Evolutionary conservation across 2,888 invertebrate genomes (phyloP), one percentile per base, ranked within the genome.

Genomic region (Polia nebulosa): DNA sequence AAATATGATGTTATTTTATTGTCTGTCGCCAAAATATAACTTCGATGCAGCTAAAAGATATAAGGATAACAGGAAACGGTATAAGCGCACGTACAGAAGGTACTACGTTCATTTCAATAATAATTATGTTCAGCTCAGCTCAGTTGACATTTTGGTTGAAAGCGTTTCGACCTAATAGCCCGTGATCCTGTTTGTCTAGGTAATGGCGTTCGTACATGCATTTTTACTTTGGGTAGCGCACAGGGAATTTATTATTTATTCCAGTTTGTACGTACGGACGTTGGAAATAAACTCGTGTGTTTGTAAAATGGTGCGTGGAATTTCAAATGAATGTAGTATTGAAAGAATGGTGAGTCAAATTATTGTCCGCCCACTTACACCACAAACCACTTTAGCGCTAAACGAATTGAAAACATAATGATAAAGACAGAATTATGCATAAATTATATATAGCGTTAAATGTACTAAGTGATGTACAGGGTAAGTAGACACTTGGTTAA

Each of bases 121-220:
- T 52, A 53, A 27, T 62, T 6, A 69, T 53, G 49, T 51, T 56
- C 49, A 62, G 55, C 55, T 67, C 58, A 27, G 59, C 60, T 78
- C 70, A 55, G 64, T 59, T 82, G 66, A 73, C 67, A 71, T 80
- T 79, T 72, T 63, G 57, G 72, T 63, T 80, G 55, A 80, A 78
- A 85, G 76, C 71, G 64, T 75, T 76, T 69, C 60, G 58, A 71
- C 49, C 64, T 78, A 74, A 83, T 81, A 80, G 72, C 67, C 73
- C 62, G 70, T 81, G 77, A 80, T 84, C 76, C 59, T 79, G 76
- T 87, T 82, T 83, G 67, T 75, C 64, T 78, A 70, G 63, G 73
- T 80, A 81, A 81, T 83, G 81, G 72, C 78, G 59, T 58, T 53
- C 67, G 51, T 79, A 84, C 84, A 86, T 79, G 82, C 85, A 80